Percentiles rank a stretch among this genome's conserved stretches.
Evolutionary conservation across 2,888 invertebrate species (phyloP).

Genomic region (Tineola bisselliella): DNA sequence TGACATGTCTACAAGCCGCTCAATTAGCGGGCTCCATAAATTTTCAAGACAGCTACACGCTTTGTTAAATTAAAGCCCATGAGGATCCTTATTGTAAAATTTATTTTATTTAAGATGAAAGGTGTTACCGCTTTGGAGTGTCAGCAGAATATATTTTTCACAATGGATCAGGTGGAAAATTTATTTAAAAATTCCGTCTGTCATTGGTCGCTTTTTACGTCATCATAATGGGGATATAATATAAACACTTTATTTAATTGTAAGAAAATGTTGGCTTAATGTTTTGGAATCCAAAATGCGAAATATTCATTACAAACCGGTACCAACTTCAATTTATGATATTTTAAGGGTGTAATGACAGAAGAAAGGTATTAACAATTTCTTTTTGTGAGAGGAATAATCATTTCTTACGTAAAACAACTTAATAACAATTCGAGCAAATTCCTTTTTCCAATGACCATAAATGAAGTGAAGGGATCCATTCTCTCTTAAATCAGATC

Average conservation of each 20-base stretch:
- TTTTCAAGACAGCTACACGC: slow-evolving; percentile 2
- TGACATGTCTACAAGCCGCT: slow-evolving; percentile 9
- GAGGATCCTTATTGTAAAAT: not conserved
- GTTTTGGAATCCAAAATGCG: no score
- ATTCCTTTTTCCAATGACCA: not conserved
- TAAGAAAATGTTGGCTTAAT: no score
- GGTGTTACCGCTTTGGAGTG: not conserved
- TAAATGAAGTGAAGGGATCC: slow-evolving; percentile 3
- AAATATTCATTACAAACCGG: no score
- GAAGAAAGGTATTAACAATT: not conserved
- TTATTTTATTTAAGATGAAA: not conserved
- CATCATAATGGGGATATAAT: no score
- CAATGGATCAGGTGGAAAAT: no score
- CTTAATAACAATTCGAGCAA: slow-evolving; percentile 9
- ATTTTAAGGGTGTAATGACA: not conserved
- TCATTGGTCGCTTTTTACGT: no score
- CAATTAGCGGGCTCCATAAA: slow-evolving; percentile 5
- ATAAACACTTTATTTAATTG: no score
- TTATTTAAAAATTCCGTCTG: no score
- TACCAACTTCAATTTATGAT: no score
- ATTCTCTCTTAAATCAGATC: slow-evolving; percentile 7
- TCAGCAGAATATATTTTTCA: not conserved
- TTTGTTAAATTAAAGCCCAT: not conserved
- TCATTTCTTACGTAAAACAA: not conserved
- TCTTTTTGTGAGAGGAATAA: not conserved